phyloP scores from a whole-genome alignment of 2,797 vertebrate genomes.

The Synanceia verrucosa region DNA sequence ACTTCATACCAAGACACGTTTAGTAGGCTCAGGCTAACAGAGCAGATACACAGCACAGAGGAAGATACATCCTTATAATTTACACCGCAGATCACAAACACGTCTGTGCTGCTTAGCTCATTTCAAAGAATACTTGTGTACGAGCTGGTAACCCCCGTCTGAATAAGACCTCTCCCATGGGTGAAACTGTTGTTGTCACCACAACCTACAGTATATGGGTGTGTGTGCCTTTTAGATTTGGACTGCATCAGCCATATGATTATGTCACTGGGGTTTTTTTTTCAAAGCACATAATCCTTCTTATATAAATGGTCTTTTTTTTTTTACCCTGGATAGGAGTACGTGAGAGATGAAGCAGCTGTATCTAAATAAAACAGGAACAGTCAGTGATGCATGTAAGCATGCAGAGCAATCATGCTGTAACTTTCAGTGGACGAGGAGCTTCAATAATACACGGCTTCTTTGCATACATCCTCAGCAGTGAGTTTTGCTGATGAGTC shows the following conservation, averaged over 20 bases:
- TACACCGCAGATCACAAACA: conserved; percentile 23
- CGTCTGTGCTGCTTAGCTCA: conserved; percentile 10
- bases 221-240: conserved; percentile 23
- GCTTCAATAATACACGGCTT: neutral
- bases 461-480: conserved; percentile 48
- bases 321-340: conserved; percentile 51
- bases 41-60: conserved; percentile 16
- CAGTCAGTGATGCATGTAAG: conserved; percentile 65
- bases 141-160: conserved; percentile 17
- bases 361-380: conserved; percentile 77
- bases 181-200: conserved; percentile 11
- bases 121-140: conserved; percentile 1
- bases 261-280: conserved; percentile 71
- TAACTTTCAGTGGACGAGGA: conserved; percentile 45
- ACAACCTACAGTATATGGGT: conserved; percentile 17
- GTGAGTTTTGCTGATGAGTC: conserved; percentile 55
- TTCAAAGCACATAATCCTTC: conserved; percentile 77
- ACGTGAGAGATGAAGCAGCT: conserved; percentile 63
- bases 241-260: conserved; percentile 59
- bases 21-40: conserved; percentile 24
- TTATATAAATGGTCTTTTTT: conserved; percentile 75
- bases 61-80: conserved; percentile 24
- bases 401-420: conserved; percentile 38
- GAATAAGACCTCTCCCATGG: conserved; percentile 10
- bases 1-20: conserved; percentile 19